Evolutionary conservation across 2,113 vertebrate genomes (phyloP).

Genomic region (Brachypteracias leptosomus): DNA sequence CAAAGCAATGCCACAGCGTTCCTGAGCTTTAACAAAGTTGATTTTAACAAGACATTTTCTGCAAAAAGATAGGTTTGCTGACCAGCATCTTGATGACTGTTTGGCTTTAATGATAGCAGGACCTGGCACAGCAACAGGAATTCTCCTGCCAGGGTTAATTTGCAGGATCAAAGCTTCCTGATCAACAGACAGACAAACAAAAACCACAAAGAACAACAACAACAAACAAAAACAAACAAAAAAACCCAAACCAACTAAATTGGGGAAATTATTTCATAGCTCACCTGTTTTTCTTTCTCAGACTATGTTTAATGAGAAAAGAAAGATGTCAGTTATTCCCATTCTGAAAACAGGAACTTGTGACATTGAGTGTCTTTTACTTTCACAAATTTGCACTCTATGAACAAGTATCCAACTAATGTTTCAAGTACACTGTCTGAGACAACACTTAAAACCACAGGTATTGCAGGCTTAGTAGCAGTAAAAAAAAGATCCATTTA

Average conservation of each 20-base stretch:
- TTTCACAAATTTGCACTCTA: background rate
- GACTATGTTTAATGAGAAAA: background rate
- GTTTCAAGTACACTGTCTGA: background rate
- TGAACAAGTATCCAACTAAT: background rate
- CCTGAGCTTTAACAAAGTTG: background rate
- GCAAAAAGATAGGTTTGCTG: background rate
- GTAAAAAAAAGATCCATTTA: background rate
- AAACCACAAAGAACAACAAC: background rate
- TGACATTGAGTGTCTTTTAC: background rate
- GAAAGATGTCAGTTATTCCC: background rate
- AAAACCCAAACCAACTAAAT: background rate
- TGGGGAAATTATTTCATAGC: background rate
- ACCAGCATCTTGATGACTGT: background rate
- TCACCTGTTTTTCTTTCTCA: background rate
- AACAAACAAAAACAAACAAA: background rate
- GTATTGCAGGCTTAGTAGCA: conserved; percentile 11
- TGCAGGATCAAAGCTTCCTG: background rate
- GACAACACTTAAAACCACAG: conserved; percentile 11
- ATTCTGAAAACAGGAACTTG: background rate
- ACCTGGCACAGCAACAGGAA: background rate
- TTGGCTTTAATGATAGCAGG: background rate
- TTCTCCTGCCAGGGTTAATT: background rate
- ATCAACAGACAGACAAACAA: background rate
- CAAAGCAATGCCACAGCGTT: background rate
- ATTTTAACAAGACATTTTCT: background rate